Evolutionary conservation across 2,113 vertebrate genomes (phyloP).

Genomic region (Cyanoderma ruficeps): DNA sequence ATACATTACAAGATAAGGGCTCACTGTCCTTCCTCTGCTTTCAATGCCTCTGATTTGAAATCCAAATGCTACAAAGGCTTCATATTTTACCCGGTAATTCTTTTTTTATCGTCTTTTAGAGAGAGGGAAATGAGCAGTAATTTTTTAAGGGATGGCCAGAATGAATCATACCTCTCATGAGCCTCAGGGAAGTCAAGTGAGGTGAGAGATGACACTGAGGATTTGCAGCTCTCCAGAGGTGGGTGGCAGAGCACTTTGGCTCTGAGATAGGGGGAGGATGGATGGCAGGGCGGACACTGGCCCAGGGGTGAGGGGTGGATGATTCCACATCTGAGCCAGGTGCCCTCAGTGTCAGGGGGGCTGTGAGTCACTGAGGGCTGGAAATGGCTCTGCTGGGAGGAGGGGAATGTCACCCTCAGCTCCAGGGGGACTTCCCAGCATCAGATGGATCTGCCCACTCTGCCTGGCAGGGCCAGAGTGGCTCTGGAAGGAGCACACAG

Average conservation of each 20-base stretch:
- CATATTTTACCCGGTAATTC: neutral
- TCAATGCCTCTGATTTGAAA: neutral
- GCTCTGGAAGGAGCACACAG: neutral
- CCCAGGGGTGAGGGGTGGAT: neutral
- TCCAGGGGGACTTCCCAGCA: neutral
- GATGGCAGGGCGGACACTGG: neutral
- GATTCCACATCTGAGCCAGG: neutral
- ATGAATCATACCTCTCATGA: neutral
- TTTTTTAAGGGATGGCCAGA: neutral
- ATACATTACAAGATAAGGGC: neutral
- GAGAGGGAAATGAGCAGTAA: neutral
- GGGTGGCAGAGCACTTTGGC: neutral
- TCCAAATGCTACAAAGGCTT: neutral
- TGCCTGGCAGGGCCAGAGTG: neutral
- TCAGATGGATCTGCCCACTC: neutral
- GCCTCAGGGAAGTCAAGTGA: neutral
- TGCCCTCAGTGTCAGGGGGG: neutral
- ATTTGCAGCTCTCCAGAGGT: neutral
- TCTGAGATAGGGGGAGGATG: neutral
- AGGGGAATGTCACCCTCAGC: neutral
- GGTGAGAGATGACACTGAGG: neutral
- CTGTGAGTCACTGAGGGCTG: neutral
- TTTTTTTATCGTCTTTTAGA: neutral
- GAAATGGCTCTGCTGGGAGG: neutral
- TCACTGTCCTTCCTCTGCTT: neutral